phyloP scores from a whole-genome alignment of 2,113 vertebrate genomes.

The Pogona vitticeps region DNA sequence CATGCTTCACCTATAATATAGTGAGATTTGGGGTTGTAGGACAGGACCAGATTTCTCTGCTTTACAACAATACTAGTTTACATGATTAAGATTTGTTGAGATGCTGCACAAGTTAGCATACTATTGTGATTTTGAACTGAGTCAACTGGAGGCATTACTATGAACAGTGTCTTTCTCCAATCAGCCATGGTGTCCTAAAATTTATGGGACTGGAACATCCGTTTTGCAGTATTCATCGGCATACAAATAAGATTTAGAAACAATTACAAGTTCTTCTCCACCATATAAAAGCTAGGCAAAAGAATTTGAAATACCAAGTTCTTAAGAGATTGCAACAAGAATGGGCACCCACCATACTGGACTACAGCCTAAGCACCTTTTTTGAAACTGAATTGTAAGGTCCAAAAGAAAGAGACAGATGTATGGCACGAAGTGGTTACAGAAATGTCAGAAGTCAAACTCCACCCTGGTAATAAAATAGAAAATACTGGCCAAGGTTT shows the following conservation, averaged over 20 bases:
- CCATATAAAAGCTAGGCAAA: background rate
- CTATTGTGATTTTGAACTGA: background rate
- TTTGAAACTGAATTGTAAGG: background rate
- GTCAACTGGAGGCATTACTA: background rate
- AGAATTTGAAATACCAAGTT: background rate
- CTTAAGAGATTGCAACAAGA: constrained; percentile 13
- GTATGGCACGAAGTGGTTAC: constrained; percentile 9
- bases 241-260: background rate
- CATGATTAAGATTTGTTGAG: background rate
- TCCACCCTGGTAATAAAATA: constrained; percentile 3
- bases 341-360: background rate
- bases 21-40: constrained; percentile 24
- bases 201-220: background rate
- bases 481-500: background rate
- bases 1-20: background rate
- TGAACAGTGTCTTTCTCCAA: background rate
- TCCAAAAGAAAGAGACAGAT: background rate
- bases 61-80: background rate
- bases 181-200: background rate
- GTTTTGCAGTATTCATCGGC: background rate
- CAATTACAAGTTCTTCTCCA: background rate
- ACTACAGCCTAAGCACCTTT: background rate
- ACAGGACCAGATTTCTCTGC: background rate
- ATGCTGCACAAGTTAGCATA: constrained; percentile 18
- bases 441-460: constrained; percentile 5